Conservation (phyloP, 2,888 invertebrate genomes). For the Diarsia mendica region DNA sequence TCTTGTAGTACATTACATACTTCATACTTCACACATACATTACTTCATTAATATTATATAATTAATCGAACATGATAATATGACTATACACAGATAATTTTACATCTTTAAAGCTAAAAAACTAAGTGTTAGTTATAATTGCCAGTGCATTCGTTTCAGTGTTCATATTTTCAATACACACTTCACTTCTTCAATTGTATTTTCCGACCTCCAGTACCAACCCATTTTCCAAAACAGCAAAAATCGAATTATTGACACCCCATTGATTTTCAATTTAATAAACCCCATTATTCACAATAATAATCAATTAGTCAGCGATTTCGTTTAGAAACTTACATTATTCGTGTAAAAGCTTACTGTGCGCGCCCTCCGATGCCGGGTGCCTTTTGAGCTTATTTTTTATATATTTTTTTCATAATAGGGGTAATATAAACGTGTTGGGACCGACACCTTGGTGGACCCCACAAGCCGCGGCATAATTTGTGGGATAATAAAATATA, state of each 20-base stretch:
- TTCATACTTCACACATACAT: too few species aligned
- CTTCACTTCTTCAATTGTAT: conserved; percentile 1
- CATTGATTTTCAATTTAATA: conserved; percentile 80
- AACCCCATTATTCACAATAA: conserved; percentile 79
- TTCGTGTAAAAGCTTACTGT: conserved; percentile 82
- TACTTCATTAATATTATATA: background rate
- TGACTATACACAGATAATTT: background rate
- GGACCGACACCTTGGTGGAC: conserved; percentile 88
- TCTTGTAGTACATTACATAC: too few species aligned
- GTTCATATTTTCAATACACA: background rate
- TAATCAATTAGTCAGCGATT: conserved; percentile 89
- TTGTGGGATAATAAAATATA: conserved; percentile 88
- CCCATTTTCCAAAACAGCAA: conserved; percentile 62
- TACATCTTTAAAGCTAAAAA: background rate
- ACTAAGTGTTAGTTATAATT: background rate
- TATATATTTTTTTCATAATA: conserved; percentile 82
- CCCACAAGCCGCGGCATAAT: conserved; percentile 86
- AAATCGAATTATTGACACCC: conserved; percentile 70
- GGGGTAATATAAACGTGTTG: conserved; percentile 88
- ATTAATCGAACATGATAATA: background rate
- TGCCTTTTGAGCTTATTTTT: conserved; percentile 82
- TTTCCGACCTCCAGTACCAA: conserved; percentile 2
- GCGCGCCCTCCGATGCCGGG: conserved; percentile 72
- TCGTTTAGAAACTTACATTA: conserved; percentile 79
- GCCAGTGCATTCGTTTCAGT: conserved; percentile 3